A percentile compares a stretch with the other conserved stretches of the same genome.
phyloP scores from a whole-genome alignment of 2,113 vertebrate species.

The Sylvietta virens region DNA sequence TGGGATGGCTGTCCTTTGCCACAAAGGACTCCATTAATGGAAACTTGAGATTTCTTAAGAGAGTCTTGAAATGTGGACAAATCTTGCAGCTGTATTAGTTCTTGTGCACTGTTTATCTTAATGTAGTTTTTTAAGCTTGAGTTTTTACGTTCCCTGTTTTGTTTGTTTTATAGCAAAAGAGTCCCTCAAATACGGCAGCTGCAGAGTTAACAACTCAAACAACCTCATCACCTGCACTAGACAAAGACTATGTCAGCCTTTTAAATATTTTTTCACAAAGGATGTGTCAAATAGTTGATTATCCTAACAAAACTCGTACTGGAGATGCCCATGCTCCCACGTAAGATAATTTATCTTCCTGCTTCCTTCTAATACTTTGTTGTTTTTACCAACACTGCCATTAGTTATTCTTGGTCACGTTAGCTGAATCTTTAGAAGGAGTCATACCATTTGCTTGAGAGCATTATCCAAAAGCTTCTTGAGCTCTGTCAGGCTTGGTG shows the following conservation, averaged over 20 bases:
- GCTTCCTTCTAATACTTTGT: neutral
- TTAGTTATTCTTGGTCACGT: neutral
- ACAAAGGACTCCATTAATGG: neutral
- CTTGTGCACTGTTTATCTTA: neutral
- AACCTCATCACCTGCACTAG: too few species aligned
- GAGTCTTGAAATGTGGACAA: neutral
- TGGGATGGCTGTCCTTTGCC: neutral
- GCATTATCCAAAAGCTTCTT: neutral
- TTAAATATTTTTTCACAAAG: neutral
- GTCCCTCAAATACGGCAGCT: neutral
- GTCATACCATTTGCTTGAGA: neutral
- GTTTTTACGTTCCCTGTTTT: neutral
- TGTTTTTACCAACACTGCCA: neutral
- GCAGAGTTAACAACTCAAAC: neutral
- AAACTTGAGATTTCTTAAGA: neutral
- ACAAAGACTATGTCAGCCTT: constrained; percentile 11
- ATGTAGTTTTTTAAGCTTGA: neutral
- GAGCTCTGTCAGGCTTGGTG: neutral
- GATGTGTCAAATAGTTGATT: neutral
- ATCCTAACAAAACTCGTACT: accelerated
- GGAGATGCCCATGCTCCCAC: neutral
- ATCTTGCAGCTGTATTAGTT: neutral
- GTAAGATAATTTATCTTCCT: constrained; percentile 36
- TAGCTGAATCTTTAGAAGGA: neutral
- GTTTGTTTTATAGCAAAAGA: neutral